These are phyloP conservation scores for Ferrisia virgata DNA, from an alignment of 2,888 invertebrate genomes.

Conservation along the genomic window DNA sequence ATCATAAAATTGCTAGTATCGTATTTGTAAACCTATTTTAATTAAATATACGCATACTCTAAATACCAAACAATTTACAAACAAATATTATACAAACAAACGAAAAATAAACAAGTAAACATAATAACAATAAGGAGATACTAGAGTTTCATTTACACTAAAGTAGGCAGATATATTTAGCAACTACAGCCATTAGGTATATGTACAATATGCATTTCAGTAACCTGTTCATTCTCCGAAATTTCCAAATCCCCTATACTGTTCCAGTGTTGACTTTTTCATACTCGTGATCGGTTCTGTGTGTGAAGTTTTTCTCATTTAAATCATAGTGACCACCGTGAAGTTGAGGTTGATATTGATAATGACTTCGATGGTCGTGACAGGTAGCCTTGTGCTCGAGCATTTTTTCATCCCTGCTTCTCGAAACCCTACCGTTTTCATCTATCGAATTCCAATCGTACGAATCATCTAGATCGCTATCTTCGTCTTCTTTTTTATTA, in stretches of 20 bases:
- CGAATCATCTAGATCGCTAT: background rate
- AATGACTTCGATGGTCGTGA: background rate
- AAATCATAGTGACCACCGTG: background rate
- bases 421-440: background rate
- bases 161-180: too few species aligned
- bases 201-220: background rate
- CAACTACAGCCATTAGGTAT: too few species aligned
- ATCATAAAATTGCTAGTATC: background rate
- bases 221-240: too few species aligned
- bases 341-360: background rate
- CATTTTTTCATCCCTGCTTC: background rate
- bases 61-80: background rate
- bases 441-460: background rate
- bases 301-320: background rate
- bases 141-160: background rate
- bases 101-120: background rate
- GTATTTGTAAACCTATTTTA: background rate
- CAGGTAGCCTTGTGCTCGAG: background rate
- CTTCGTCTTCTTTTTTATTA: background rate
- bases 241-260: background rate
- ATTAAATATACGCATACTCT: background rate
- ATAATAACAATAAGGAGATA: background rate
- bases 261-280: background rate
- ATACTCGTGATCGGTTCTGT: background rate
- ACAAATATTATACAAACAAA: too few species aligned